Percentiles rank a stretch among this genome's conserved stretches.
Conservation (phyloP, 1,140 invertebrate species). For the Oedothorax gibbosus region DNA sequence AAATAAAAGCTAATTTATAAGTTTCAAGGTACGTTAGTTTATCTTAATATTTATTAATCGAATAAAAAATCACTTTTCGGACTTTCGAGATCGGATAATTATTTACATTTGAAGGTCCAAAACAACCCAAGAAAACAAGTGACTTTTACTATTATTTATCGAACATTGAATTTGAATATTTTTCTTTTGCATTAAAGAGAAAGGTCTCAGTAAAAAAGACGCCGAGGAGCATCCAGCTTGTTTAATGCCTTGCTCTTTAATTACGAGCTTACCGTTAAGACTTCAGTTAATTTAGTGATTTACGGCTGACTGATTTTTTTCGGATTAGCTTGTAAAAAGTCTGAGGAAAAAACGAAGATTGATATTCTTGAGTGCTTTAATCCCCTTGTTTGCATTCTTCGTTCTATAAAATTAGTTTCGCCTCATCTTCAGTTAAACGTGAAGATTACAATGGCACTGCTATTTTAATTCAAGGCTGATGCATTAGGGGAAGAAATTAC, state of each 20-base stretch:
- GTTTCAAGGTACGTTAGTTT: no score
- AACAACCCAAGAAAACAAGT: no score
- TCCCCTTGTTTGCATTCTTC: conserved; percentile 18
- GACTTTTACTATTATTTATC: conserved; percentile 38
- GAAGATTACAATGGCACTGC: conserved; percentile 45
- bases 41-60: no score
- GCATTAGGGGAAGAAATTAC: no score
- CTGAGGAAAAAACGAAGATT: conserved; percentile 44
- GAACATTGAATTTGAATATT: conserved; percentile 22
- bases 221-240: conserved; percentile 11
- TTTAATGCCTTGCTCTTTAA: conserved; percentile 50
- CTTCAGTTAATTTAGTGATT: conserved; percentile 50
- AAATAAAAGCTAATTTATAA: no score
- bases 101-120: no score
- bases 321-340: conserved; percentile 34
- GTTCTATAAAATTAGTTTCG: conserved; percentile 42
- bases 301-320: conserved; percentile 33
- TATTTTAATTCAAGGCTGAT: not conserved
- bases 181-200: conserved; percentile 6
- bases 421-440: conserved; percentile 36
- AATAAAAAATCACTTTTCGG: no score
- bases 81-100: no score
- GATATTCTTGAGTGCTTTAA: conserved; percentile 50
- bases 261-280: conserved; percentile 51
- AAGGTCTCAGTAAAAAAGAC: not conserved